Percentiles rank a stretch among this genome's conserved stretches.
Evolutionary conservation across 2,797 vertebrate species (phyloP).

Genomic region (Momotus momota): DNA sequence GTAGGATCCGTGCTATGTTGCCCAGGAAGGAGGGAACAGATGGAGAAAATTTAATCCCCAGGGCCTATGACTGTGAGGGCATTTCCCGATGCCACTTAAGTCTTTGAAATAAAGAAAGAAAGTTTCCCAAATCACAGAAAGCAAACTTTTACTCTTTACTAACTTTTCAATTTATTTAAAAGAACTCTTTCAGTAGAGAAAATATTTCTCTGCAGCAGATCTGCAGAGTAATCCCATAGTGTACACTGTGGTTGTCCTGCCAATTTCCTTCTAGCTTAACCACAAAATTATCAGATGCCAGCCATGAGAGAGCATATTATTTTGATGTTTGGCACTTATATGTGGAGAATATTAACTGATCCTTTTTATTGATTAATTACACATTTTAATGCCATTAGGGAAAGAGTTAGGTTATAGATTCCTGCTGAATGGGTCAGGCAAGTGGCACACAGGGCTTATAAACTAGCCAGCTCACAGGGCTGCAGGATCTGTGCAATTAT

Average conservation of each 20-base stretch:
- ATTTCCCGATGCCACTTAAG: conserved; percentile 67
- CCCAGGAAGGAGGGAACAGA: conserved; percentile 74
- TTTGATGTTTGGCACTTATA: neutral
- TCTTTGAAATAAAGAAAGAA: conserved; percentile 76
- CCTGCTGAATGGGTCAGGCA: conserved; percentile 9
- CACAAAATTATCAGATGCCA: conserved; percentile 62
- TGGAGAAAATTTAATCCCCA: conserved; percentile 78
- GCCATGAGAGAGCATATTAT: conserved; percentile 41
- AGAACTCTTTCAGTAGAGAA: conserved; percentile 55
- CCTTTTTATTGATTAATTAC: conserved; percentile 49
- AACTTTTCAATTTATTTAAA: conserved; percentile 62
- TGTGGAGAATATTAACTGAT: conserved; percentile 67
- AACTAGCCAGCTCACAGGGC: neutral
- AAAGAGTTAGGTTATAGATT: conserved; percentile 41
- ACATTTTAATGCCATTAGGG: conserved; percentile 10
- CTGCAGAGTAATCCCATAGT: neutral
- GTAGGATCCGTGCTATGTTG: conserved; percentile 60
- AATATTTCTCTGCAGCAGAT: conserved; percentile 49
- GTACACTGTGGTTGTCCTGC: conserved; percentile 10
- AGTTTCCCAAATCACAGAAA: conserved; percentile 61
- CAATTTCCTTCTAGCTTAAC: conserved; percentile 71
- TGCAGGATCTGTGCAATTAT: neutral
- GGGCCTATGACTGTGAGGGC: conserved; percentile 70
- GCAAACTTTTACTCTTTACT: conserved; percentile 59
- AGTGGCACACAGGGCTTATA: conserved; percentile 50